Evolutionary conservation across 2,113 vertebrate species (phyloP), one percentile per base, ranked within the genome.

Genomic region (Laticauda colubrina): DNA sequence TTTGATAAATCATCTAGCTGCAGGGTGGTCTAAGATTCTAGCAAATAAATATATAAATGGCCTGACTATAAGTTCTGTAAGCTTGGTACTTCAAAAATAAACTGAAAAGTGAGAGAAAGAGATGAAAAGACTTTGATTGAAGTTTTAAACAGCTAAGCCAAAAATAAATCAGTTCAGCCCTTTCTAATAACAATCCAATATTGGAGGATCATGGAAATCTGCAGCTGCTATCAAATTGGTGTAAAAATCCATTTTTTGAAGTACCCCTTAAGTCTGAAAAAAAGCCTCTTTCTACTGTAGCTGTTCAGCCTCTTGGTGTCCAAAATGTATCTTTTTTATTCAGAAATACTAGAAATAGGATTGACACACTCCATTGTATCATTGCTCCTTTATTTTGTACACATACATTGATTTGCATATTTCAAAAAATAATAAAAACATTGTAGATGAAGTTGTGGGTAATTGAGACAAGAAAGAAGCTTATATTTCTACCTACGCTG

Each of bases 381-480:
- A 54, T 64, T 90, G 92, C 55, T 53, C n/a, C 75, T 90, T 93
- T 93, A 93, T 93, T 93, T 90, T 90, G 53, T 93, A 90, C 45
- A 90, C 81, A 64, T 86, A 93, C 85, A 59, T 90, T 61, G 51
- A 61, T 86, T 93, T 90, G 88, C 55, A 86, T 93, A 20, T 89
- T 81, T 81, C 54, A 56, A 92, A 92, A 85, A 57, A 86, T n/a
- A 90, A 56, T 90, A 90, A 90, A 56, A 45, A 90, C 81, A 87
- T 85, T 34, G 56, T 59, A 54, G 21, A 90, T n/a, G 12, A 56
- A 54, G n/a, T 75, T 87, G 51, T 12, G 6, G 5, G 39, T 87
- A 92, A 87, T 4, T 45, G 34, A 6, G 53, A n/a, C 15, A 43
- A 20, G 53, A 26, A 43, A n/a, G 12, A 85, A 89, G 45, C n/a